These are phyloP conservation scores for Phoenoteleia sp. DNA, from an alignment of 2,888 invertebrate species.

Conservation along the genomic window DNA sequence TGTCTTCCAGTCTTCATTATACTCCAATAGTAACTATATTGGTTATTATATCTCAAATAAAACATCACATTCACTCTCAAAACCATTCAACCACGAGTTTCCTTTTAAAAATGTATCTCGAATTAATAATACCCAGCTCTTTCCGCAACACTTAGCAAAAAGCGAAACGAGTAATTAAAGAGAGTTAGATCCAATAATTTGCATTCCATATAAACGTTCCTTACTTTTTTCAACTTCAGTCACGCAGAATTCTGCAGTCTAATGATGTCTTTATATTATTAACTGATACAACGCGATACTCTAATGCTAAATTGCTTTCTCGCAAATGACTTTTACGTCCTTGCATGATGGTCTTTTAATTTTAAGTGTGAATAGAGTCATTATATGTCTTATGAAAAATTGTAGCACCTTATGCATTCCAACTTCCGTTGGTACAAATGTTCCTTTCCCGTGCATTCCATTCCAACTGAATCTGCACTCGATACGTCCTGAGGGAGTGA, in stretches of 20 bases:
- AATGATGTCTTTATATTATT: conserved; percentile 29
- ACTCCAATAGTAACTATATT: no score
- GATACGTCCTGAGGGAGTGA: conserved; percentile 92
- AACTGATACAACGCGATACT: background rate
- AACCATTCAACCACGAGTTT: no score
- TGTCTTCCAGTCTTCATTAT: no score
- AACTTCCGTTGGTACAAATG: conserved; percentile 95
- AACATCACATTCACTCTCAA: no score
- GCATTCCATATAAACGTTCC: conserved; percentile 3
- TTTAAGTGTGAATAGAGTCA: conserved; percentile 16
- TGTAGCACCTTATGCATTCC: conserved; percentile 95
- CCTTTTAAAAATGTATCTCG: no score
- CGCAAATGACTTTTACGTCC: conserved; percentile 6
- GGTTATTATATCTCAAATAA: no score
- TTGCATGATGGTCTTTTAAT: background rate
- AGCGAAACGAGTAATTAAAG: background rate
- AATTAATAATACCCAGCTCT: no score
- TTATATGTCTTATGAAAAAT: conserved; percentile 7
- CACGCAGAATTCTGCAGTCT: conserved; percentile 22
- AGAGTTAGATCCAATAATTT: conserved; percentile 1
- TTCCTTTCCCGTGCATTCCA: conserved; percentile 90
- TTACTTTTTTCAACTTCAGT: background rate
- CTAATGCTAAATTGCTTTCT: conserved; percentile 10
- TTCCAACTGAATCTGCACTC: conserved; percentile 87
- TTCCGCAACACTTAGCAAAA: conserved; percentile 6